phyloP scores from a whole-genome alignment of 2,113 vertebrate genomes.

The Cyanocitta stelleri region DNA sequence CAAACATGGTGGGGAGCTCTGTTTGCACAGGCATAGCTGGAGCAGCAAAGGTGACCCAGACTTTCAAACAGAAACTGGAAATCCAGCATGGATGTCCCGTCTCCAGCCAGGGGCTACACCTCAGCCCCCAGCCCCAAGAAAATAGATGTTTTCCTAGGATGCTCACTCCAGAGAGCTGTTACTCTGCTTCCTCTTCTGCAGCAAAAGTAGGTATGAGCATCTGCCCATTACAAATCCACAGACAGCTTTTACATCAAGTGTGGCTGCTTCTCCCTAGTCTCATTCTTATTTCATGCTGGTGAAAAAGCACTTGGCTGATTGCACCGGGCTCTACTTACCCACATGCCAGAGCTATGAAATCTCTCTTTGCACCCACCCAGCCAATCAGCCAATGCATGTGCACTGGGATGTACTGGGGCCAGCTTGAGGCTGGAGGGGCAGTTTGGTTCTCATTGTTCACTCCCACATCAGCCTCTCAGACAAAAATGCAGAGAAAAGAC shows the following conservation, averaged over 20 bases:
- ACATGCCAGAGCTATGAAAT: neutral
- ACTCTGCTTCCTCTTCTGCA: neutral
- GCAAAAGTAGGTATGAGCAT: neutral
- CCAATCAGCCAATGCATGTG: neutral
- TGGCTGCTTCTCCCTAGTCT: neutral
- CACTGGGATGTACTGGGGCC: neutral
- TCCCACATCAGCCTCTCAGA: neutral
- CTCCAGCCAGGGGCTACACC: neutral
- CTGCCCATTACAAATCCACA: neutral
- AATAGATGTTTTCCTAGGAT: neutral
- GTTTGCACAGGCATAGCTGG: neutral
- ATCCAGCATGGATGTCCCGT: neutral
- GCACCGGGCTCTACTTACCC: neutral
- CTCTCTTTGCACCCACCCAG: neutral
- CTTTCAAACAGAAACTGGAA: neutral
- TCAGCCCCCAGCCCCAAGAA: neutral
- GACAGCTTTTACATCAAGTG: neutral
- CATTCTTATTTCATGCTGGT: neutral
- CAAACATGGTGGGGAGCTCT: neutral
- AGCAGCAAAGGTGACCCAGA: neutral
- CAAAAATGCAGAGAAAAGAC: neutral
- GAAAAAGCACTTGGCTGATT: neutral
- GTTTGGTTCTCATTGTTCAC: neutral
- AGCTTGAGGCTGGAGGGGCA: neutral
- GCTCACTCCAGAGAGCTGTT: neutral